phyloP scores from a whole-genome alignment of 1,140 invertebrate genomes.

The Drosophila eugracilis region DNA sequence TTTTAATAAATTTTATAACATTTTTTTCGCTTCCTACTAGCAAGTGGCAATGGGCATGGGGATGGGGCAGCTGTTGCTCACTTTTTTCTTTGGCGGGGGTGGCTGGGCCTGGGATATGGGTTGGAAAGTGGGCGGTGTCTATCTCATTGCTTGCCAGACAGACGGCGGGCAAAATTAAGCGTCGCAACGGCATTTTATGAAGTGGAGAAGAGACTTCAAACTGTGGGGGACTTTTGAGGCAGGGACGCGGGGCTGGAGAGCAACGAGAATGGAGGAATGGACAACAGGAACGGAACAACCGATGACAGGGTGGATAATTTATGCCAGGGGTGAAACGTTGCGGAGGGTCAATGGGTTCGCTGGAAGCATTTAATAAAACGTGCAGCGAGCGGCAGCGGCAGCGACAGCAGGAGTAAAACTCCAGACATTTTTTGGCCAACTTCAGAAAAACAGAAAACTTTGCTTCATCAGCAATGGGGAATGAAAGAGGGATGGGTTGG shows the following conservation, averaged over 20 bases:
- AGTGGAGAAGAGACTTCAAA: conserved; percentile 45
- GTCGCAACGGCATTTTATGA: conserved; percentile 54
- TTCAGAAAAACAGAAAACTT: conserved; percentile 47
- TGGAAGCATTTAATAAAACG: conserved; percentile 46
- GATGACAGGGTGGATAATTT: conserved; percentile 53
- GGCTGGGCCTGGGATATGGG: conserved; percentile 8
- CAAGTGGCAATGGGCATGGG: conserved; percentile 15
- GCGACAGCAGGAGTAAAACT: conserved; percentile 8
- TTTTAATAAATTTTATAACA: conserved; percentile 63
- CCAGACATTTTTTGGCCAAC: conserved; percentile 40
- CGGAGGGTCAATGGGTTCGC: conserved; percentile 26
- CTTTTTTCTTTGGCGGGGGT: conserved; percentile 18
- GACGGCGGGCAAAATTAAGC: conserved; percentile 44
- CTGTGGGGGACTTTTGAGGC: too few relatives aligned
- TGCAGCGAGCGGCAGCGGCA: conserved; percentile 9
- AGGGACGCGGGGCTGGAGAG: too few relatives aligned
- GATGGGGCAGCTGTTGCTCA: conserved; percentile 50
- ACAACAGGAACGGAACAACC: conserved; percentile 32
- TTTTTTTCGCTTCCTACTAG: conserved; percentile 35
- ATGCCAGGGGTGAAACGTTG: conserved; percentile 24
- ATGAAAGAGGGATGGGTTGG: too few relatives aligned
- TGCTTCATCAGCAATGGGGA: conserved; percentile 11
- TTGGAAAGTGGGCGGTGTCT: conserved; percentile 28
- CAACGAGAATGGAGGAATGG: conserved; percentile 35
- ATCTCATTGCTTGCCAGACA: conserved; percentile 37